Conservation (phyloP, 2,888 invertebrate genomes). For the Drosophila rellima region DNA sequence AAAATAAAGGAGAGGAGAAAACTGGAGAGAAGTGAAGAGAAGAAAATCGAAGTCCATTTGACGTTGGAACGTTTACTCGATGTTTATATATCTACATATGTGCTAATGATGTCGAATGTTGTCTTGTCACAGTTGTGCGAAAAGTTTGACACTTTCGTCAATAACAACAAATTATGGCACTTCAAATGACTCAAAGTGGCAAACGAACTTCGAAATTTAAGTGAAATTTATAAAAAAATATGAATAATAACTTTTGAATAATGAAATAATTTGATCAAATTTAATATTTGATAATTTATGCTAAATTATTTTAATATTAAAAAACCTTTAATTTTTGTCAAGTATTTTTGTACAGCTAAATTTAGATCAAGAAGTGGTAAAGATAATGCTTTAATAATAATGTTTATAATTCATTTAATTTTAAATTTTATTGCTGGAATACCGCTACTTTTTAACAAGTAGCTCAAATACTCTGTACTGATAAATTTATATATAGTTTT, state of each 20-base stretch:
- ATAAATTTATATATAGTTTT: too few relatives aligned
- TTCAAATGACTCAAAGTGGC: constrained; percentile 14
- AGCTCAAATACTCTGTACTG: too few relatives aligned
- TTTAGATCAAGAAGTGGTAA: too few relatives aligned
- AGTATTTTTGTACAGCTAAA: too few relatives aligned
- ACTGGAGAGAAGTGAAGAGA: constrained; percentile 20
- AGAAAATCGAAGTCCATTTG: constrained; percentile 50
- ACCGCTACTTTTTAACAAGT: too few relatives aligned
- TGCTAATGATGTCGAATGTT: constrained; percentile 62
- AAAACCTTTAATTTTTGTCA: too few relatives aligned
- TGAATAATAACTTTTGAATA: background rate
- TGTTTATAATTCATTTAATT: too few relatives aligned
- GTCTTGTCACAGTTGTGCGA: constrained; percentile 44
- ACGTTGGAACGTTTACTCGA: constrained; percentile 24
- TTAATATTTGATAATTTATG: too few relatives aligned
- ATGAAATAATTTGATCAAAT: too few relatives aligned
- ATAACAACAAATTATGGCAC: constrained; percentile 54
- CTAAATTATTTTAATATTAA: too few relatives aligned
- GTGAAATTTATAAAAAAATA: background rate
- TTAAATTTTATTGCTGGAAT: too few relatives aligned
- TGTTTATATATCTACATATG: constrained; percentile 24
- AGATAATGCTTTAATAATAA: too few relatives aligned
- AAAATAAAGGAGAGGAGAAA: constrained; percentile 2
- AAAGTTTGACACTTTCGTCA: constrained; percentile 66
- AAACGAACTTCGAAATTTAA: background rate